Percentiles rank a stretch among this genome's conserved stretches.
These are phyloP conservation scores for Brachymystax lenok DNA, from an alignment of 2,797 vertebrate species.

Conservation along the genomic window DNA sequence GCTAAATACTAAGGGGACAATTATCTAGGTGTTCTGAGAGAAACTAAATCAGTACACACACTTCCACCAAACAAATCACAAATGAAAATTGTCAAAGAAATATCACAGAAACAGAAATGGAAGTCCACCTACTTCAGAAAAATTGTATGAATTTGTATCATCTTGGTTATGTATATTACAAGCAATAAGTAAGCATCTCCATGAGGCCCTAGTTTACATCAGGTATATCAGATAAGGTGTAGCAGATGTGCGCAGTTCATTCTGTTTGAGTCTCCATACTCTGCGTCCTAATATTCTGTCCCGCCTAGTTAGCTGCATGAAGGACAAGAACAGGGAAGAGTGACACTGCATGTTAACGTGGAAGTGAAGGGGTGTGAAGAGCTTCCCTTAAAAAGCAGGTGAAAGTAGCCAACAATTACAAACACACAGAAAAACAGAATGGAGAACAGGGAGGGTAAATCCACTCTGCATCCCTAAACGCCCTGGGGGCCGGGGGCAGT, in stretches of 20 bases:
- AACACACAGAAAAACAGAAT: conserved; percentile 39
- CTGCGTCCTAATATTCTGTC: neutral
- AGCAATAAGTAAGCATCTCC: neutral
- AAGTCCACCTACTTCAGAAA: neutral
- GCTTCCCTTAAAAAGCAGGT: conserved; percentile 33
- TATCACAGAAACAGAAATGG: neutral
- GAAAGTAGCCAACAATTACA: conserved; percentile 26
- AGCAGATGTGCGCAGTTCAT: neutral
- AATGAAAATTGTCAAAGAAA: neutral
- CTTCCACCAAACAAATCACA: neutral
- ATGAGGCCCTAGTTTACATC: neutral
- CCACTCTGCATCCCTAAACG: conserved; percentile 64
- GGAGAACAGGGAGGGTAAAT: conserved; percentile 55
- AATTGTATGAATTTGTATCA: neutral
- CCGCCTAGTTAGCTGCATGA: neutral
- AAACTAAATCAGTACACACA: neutral
- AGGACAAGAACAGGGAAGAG: too few species aligned
- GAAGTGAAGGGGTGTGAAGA: conserved; percentile 20
- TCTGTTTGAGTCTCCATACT: neutral
- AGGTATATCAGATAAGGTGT: neutral
- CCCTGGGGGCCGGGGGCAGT: conserved; percentile 56
- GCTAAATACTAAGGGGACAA: conserved; percentile 53
- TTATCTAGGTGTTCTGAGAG: neutral
- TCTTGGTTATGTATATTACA: neutral
- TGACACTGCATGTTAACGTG: neutral